Evolutionary conservation across 2,797 vertebrate genomes (phyloP).

Genomic region (Pagetopsis macropterus): DNA sequence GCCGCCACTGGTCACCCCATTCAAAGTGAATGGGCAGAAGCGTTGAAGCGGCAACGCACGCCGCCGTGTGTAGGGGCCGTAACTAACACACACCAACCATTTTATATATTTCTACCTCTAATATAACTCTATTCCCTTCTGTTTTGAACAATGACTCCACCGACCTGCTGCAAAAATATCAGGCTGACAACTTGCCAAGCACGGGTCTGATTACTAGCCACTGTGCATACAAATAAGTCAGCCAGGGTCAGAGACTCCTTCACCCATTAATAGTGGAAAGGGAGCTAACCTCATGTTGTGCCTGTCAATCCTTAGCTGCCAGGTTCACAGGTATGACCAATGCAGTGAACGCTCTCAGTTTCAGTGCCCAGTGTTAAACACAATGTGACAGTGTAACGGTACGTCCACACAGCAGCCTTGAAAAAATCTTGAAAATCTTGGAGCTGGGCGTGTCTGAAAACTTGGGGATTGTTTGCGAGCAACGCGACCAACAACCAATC

Average conservation of each 20-base stretch:
- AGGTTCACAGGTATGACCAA: constrained; percentile 40
- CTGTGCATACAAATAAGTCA: constrained; percentile 31
- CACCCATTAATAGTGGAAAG: constrained; percentile 43
- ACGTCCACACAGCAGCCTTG: no score
- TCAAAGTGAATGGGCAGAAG: no score
- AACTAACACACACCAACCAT: not conserved
- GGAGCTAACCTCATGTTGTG: constrained; percentile 42
- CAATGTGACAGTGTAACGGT: not conserved
- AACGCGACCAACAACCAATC: no score
- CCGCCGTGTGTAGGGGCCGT: no score
- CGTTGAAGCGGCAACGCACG: no score
- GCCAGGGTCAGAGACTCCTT: constrained; percentile 29
- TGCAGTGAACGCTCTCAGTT: constrained; percentile 26
- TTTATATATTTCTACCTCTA: constrained; percentile 7
- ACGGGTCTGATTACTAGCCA: constrained; percentile 36
- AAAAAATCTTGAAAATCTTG: no score
- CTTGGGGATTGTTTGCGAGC: no score
- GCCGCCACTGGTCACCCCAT: no score
- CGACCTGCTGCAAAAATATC: constrained; percentile 36
- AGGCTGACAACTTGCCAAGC: constrained; percentile 27
- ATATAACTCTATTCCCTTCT: not conserved
- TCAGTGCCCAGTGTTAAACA: constrained; percentile 12
- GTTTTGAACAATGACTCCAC: constrained; percentile 17
- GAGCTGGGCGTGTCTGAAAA: no score
- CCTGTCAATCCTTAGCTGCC: constrained; percentile 26